Evolutionary conservation across 2,888 invertebrate genomes (phyloP), one percentile per base, ranked within the genome.

Genomic region (Matsumyia berberina): DNA sequence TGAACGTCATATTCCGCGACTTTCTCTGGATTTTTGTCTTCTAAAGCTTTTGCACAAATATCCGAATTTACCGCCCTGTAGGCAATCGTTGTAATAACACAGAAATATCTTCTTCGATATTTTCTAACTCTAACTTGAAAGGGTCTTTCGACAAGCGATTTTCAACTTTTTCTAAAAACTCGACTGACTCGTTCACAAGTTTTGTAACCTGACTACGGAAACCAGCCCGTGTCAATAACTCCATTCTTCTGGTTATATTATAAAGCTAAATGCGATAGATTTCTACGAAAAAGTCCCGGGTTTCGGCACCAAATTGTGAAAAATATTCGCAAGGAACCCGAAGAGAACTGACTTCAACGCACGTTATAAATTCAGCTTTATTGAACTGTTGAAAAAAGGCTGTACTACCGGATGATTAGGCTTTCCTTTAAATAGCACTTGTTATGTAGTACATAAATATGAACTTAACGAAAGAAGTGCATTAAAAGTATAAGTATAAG

Each of bases 1-100:
- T 37, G 37, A 37, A n/a, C 37, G n/a, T 53, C 55, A 31, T 69
- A 55, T 31, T 69, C 55, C 5, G 69, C 12, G 12, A 39, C 5
- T 12, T 39, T 39, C 4, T 39, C 39, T 39, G 39, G 39, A 12
- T 39, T 39, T 12, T 39, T 24, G 24, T 39, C 39, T 5, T 39
- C 39, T 39, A 12, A n/a, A 6, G 2, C 11, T n/a, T 37, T 37
- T 37, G 1, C 11, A 37, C 37, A 37, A 37, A 37, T 37, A 37
- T 37, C 37, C 1, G 37, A 37, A 37, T 37, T 37, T 37, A 37
- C 5, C 11, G 11, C 37, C 11, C 37, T 37, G 37, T 37, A 37
- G 37, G 11, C 11, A 37, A 37, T n/a, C 37, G n/a, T 7, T 37
- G 37, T 8, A 37, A 37, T 37, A 37, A 37, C 11, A 37, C 37